Percentiles rank a stretch among this genome's conserved stretches.
Evolutionary conservation across 2,888 invertebrate genomes (phyloP).

Genomic region (Cephalotes varians): DNA sequence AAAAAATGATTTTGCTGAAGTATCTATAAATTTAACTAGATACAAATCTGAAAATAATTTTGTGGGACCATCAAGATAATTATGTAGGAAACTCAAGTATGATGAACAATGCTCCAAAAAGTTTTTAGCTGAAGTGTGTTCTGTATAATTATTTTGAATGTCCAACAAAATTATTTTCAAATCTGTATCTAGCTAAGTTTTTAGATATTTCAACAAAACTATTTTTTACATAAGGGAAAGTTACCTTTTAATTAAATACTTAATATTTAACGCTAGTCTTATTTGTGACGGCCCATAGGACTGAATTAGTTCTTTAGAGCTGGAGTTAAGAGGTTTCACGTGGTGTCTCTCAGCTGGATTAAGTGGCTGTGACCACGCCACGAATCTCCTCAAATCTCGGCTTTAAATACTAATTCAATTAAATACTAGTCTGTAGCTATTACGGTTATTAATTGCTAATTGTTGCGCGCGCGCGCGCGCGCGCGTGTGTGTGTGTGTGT

Average conservation of each 20-base stretch:
- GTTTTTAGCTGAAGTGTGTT: no score
- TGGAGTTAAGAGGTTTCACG: conserved; percentile 22
- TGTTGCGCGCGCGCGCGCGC: not conserved
- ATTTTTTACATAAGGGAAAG: no score
- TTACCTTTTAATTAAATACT: conserved; percentile 10
- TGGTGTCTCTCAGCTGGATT: conserved; percentile 14
- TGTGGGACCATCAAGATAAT: no score
- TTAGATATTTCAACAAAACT: no score
- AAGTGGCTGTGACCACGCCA: not conserved
- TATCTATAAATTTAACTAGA: no score
- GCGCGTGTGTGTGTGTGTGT: not conserved
- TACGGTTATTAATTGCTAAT: not conserved
- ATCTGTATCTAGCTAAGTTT: no score
- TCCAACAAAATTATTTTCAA: no score
- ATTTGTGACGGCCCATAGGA: not conserved
- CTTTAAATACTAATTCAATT: conserved; percentile 27
- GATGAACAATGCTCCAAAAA: no score
- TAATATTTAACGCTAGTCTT: conserved; percentile 29
- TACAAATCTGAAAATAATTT: no score
- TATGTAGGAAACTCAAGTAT: no score
- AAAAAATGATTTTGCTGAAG: no score
- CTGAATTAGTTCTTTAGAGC: conserved; percentile 30
- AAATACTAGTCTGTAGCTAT: not conserved
- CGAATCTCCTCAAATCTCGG: conserved; percentile 16
- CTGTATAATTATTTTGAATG: no score